Conservation (phyloP, 1,140 invertebrate genomes). For the Onthophagus taurus region DNA sequence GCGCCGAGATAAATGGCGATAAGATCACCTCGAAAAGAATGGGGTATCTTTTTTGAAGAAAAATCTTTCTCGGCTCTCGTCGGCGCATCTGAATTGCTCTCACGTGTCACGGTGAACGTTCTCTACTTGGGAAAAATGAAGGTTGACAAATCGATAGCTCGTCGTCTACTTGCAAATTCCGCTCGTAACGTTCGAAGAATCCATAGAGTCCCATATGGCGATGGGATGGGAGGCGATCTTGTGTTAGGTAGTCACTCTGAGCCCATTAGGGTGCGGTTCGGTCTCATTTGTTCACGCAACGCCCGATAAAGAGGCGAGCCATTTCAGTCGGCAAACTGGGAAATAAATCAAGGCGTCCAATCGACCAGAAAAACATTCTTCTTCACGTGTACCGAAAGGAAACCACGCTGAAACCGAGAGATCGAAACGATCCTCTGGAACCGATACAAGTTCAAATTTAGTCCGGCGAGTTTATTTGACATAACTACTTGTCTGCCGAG, state of each 20-base stretch:
- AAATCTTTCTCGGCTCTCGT: no score
- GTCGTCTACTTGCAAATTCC: no score
- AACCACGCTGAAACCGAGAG: background rate
- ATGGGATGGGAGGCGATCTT: constrained; percentile 12
- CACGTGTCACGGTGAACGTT: no score
- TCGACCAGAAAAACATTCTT: constrained; percentile 15
- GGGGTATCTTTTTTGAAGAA: no score
- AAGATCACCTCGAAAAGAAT: no score
- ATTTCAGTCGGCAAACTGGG: constrained; percentile 24
- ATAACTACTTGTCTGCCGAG: constrained; percentile 18
- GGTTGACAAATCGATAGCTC: no score
- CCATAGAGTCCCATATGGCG: no score
- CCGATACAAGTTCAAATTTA: constrained; percentile 18
- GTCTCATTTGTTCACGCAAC: constrained; percentile 26
- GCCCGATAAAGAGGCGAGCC: constrained; percentile 24
- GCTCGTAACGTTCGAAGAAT: no score
- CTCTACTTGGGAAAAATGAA: no score
- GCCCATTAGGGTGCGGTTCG: constrained; percentile 26
- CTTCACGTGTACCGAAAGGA: constrained; percentile 6
- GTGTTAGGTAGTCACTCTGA: constrained; percentile 26
- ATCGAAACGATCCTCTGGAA: constrained; percentile 4
- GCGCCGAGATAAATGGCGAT: no score
- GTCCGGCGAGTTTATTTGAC: constrained; percentile 21
- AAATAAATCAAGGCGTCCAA: constrained; percentile 24
- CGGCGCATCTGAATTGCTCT: no score